These are phyloP conservation scores for Rhagoletis pomonella DNA, from an alignment of 1,140 invertebrate genomes.

Conservation along the genomic window DNA sequence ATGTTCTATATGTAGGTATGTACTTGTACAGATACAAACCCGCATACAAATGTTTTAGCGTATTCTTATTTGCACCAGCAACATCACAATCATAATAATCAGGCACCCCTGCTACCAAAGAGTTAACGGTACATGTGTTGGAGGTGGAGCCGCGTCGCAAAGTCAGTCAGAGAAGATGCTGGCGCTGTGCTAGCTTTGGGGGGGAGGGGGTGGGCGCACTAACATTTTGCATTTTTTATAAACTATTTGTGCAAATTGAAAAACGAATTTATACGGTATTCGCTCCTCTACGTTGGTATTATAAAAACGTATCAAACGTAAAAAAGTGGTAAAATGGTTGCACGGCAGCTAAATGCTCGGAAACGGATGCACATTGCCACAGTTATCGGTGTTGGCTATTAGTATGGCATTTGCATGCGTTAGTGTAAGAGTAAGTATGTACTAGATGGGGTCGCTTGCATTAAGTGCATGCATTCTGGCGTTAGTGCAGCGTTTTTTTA, in stretches of 20 bases:
- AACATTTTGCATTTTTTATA: conserved; percentile 44
- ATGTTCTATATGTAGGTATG: background rate
- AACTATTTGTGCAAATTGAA: conserved; percentile 52
- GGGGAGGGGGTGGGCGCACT: background rate
- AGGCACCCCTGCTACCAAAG: background rate
- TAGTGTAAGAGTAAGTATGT: background rate
- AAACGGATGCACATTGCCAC: background rate
- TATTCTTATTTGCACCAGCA: background rate
- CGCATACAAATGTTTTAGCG: background rate
- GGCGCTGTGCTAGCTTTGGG: background rate
- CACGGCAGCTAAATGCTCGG: background rate
- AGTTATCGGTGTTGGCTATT: background rate
- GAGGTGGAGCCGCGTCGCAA: background rate
- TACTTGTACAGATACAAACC: background rate
- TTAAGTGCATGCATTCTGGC: conserved; percentile 8
- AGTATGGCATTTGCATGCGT: background rate
- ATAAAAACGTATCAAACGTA: conserved; percentile 52
- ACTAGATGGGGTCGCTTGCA: background rate
- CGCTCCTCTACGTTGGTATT: conserved; percentile 4
- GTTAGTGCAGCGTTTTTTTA: background rate
- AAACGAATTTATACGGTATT: conserved; percentile 49
- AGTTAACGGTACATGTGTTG: background rate
- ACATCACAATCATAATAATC: conserved; percentile 31
- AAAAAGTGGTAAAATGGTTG: conserved; percentile 43
- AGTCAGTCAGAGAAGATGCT: background rate